Percentiles rank a stretch among this genome's conserved stretches.
Evolutionary conservation across 1,140 invertebrate genomes (phyloP).

Genomic region (Apocrypta bakeri): DNA sequence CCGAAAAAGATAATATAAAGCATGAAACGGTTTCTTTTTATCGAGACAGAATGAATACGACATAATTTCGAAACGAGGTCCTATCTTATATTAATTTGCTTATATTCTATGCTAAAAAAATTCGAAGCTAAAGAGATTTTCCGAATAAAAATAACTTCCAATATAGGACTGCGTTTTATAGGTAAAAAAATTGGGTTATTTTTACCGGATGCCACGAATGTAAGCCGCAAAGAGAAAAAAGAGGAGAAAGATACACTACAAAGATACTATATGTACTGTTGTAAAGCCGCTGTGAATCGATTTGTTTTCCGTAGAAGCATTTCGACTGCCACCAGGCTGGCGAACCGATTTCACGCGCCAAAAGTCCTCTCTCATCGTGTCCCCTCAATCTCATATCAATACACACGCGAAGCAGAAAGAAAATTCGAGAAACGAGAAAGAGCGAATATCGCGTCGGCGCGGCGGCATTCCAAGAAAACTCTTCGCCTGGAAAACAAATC

Average conservation of each 20-base stretch:
- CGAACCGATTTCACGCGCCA: background rate
- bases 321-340: background rate
- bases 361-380: background rate
- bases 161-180: too few species aligned
- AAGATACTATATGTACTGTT: background rate
- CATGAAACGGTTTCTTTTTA: too few species aligned
- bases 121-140: too few species aligned
- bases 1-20: too few species aligned
- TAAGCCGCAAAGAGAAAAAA: background rate
- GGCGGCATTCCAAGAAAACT: slow-evolving; percentile 1
- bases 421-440: too few species aligned
- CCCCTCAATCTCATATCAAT: background rate
- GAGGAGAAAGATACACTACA: background rate
- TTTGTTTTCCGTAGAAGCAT: background rate
- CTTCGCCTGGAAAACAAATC: background rate
- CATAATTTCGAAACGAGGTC: too few species aligned
- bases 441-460: background rate
- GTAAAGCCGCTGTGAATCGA: background rate
- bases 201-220: too few species aligned
- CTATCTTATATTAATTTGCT: too few species aligned
- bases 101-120: too few species aligned
- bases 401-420: background rate
- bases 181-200: too few species aligned
- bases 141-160: too few species aligned
- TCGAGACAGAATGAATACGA: too few species aligned